Conservation (phyloP, 2,113 vertebrate species). For the Vulpes lagopus region DNA sequence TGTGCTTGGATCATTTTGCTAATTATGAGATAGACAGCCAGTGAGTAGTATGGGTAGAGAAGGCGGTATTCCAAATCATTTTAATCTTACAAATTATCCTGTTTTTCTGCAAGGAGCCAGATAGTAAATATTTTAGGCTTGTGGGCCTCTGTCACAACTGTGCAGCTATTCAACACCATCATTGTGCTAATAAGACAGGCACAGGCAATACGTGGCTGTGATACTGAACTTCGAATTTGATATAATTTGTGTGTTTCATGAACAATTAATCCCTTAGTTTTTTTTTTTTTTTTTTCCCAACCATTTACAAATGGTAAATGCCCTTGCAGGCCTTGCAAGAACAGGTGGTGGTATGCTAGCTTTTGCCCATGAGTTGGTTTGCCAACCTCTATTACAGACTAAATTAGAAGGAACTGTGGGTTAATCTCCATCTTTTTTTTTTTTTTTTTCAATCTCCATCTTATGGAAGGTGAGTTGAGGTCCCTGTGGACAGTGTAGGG, state of each 20-base stretch:
- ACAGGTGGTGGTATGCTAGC: neutral
- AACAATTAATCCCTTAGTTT: neutral
- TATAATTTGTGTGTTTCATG: neutral
- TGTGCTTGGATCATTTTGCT: neutral
- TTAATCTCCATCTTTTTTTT: neutral
- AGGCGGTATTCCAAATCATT: neutral
- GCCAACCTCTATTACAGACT: rapidly evolving
- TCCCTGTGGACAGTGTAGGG: rapidly evolving
- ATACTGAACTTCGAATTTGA: neutral
- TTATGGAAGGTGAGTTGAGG: neutral
- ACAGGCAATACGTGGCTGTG: neutral
- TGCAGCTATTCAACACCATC: neutral
- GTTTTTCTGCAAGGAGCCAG: neutral
- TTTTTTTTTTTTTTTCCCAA: neutral
- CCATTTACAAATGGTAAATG: neutral
- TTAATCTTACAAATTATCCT: neutral
- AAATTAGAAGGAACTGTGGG: neutral
- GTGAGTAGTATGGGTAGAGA: neutral
- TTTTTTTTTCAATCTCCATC: neutral
- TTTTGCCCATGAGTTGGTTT: neutral
- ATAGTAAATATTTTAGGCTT: neutral
- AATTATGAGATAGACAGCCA: neutral
- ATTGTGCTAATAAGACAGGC: neutral
- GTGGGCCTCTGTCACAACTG: neutral
- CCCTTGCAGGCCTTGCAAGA: neutral